Conservation (phyloP, 35 echinoderm and acorn worm genomes). For the Anneissia japonica region DNA sequence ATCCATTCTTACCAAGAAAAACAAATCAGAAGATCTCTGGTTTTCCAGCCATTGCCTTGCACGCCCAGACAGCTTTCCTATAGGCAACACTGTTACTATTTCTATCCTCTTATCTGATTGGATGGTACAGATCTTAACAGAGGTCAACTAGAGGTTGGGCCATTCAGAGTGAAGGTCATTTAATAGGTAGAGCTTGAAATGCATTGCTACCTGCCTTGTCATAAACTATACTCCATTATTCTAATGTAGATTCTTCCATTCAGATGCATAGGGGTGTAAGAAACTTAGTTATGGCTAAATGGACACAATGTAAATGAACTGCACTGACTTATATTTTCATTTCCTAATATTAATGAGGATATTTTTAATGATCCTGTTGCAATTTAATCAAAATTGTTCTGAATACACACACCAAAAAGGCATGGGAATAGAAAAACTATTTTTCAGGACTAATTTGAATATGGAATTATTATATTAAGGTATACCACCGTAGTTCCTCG, state of each 20-base stretch:
- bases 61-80: not conserved
- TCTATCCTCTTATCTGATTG: not conserved
- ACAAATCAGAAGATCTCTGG: not conserved
- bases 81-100: constrained; percentile 1
- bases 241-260: not conserved
- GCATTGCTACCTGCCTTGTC: not conserved
- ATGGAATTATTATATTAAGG: too few relatives aligned
- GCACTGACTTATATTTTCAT: not conserved
- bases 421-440: too few relatives aligned
- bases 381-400: too few relatives aligned
- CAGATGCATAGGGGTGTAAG: not conserved
- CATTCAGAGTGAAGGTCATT: not conserved
- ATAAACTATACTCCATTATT: not conserved
- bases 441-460: too few relatives aligned
- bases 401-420: too few relatives aligned
- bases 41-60: not conserved
- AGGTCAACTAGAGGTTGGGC: not conserved
- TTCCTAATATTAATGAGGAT: too few relatives aligned
- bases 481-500: too few relatives aligned
- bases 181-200: not conserved
- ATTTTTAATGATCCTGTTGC: too few relatives aligned
- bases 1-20: constrained; percentile 2
- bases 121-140: not conserved
- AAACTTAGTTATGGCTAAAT: not conserved
- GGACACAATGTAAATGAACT: not conserved